Conservation (phyloP, 2,113 vertebrate species). For the Bothrops jararaca region DNA sequence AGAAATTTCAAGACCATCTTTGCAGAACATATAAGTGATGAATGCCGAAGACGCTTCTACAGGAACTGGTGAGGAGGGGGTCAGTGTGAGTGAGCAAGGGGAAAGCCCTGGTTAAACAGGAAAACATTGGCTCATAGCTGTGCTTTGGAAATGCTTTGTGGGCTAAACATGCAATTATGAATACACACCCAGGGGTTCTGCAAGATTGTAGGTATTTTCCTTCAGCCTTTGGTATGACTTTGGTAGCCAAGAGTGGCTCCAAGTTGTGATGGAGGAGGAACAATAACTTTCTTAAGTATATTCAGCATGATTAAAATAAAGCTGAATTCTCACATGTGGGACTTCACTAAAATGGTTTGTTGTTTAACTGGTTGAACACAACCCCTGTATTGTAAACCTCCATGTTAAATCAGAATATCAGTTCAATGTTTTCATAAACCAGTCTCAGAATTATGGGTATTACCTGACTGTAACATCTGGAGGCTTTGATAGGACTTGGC, state of each 20-base stretch:
- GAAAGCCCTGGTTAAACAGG: neutral
- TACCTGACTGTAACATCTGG: neutral
- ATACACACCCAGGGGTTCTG: neutral
- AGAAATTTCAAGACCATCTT: conserved; percentile 78
- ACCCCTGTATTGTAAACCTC: neutral
- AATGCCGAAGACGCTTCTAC: conserved; percentile 80
- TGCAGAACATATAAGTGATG: conserved; percentile 76
- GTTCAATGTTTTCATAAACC: neutral
- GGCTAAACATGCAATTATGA: neutral
- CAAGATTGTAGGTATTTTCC: neutral
- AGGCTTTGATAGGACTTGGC: neutral
- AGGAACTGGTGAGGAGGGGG: conserved; percentile 71
- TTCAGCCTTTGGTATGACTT: neutral
- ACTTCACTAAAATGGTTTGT: neutral
- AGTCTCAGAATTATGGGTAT: neutral
- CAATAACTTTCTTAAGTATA: neutral
- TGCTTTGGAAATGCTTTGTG: neutral
- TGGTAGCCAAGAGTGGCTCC: neutral
- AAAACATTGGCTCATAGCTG: neutral
- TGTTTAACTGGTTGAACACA: neutral
- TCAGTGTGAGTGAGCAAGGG: neutral
- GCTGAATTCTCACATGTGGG: neutral
- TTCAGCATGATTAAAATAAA: neutral
- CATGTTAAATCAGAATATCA: neutral
- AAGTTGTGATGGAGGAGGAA: neutral